phyloP scores from a whole-genome alignment of 2,888 invertebrate species.

The Limnephilus marmoratus region DNA sequence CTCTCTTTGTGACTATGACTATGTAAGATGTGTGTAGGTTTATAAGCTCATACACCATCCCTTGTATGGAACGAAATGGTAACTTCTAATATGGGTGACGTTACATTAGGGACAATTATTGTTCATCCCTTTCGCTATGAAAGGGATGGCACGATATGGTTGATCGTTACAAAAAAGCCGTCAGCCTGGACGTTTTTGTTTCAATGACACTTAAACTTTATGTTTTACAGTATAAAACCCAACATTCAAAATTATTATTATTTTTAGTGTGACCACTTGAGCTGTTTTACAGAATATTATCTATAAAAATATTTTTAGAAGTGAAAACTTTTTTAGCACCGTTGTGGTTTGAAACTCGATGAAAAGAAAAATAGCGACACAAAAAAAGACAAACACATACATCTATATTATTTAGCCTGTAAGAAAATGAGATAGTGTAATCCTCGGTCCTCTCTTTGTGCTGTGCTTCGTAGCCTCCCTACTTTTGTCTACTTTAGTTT shows the following conservation, averaged over 20 bases:
- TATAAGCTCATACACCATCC: conserved; percentile 5
- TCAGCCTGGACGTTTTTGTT: not conserved
- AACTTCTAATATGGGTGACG: not conserved
- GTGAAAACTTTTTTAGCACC: too few relatives aligned
- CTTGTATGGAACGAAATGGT: not conserved
- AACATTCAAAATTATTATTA: not conserved
- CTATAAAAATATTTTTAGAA: too few relatives aligned
- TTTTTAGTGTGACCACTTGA: not conserved
- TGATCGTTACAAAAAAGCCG: not conserved
- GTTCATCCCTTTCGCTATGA: not conserved
- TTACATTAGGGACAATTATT: not conserved
- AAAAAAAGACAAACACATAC: too few relatives aligned
- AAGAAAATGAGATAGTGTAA: too few relatives aligned
- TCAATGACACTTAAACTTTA: conserved; percentile 2
- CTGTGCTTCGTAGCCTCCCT: too few relatives aligned
- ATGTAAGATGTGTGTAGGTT: not conserved
- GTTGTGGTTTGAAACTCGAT: too few relatives aligned
- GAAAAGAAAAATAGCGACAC: too few relatives aligned
- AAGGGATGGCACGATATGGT: not conserved
- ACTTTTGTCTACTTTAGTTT: too few relatives aligned
- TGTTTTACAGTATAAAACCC: not conserved
- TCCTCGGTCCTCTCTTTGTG: too few relatives aligned
- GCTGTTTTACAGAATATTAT: too few relatives aligned
- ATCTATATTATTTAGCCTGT: too few relatives aligned
- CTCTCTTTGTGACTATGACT: conserved; percentile 2